Percentiles rank a stretch among this genome's conserved stretches.
Evolutionary conservation across 1,140 invertebrate genomes (phyloP).

Genomic region (Elymnias hypermnestra): DNA sequence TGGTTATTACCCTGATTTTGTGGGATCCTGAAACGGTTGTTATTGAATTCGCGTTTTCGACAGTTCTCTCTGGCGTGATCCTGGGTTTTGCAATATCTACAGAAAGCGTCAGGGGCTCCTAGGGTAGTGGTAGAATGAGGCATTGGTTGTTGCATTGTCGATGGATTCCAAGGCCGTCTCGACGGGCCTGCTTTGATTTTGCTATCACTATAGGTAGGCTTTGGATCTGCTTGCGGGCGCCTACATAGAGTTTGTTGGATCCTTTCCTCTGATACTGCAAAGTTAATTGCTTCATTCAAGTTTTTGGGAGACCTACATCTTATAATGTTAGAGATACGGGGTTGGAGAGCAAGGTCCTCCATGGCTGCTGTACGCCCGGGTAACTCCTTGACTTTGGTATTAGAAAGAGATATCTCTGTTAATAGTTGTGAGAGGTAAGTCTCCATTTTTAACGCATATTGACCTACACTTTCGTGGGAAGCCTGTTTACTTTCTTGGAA

Average conservation of each 20-base stretch:
- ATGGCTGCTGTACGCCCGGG: constrained; percentile 22
- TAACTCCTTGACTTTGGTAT: neutral
- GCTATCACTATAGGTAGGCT: too few relatives aligned
- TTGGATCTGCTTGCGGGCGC: too few relatives aligned
- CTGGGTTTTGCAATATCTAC: too few relatives aligned
- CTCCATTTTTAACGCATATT: constrained; percentile 20
- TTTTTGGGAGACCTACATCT: constrained; percentile 13
- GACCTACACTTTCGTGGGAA: constrained; percentile 13
- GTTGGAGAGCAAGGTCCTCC: constrained; percentile 25
- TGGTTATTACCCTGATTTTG: too few relatives aligned
- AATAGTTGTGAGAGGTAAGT: constrained; percentile 24
- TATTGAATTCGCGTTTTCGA: too few relatives aligned
- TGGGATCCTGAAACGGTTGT: too few relatives aligned
- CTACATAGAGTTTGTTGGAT: constrained; percentile 8
- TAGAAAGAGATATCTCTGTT: constrained; percentile 16
- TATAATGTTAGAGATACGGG: constrained; percentile 15
- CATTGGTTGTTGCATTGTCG: too few relatives aligned
- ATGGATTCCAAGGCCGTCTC: too few relatives aligned
- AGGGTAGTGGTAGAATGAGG: too few relatives aligned
- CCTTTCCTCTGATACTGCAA: constrained; percentile 10
- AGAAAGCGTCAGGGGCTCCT: too few relatives aligned
- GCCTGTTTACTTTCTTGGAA: constrained; percentile 20
- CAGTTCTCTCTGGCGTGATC: too few relatives aligned
- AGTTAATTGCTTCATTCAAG: constrained; percentile 10
- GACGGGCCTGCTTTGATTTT: too few relatives aligned